Base-by-base conservation (phyloP, 2,888 invertebrate genomes). In the Phaonia tiefii region DNA sequence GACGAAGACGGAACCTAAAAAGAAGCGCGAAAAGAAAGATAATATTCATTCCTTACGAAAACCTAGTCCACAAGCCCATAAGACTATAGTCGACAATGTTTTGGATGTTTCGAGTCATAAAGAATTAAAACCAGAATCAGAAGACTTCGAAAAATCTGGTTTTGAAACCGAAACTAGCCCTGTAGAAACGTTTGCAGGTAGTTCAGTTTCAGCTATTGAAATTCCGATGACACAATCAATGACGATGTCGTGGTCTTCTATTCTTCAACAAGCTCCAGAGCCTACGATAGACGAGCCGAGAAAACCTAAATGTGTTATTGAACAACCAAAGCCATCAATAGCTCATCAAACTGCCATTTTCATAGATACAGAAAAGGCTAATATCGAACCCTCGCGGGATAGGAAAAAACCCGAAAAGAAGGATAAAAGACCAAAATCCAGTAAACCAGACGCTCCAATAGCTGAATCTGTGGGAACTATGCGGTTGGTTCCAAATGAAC, bases 181-280 rank as follows among this genome's bases (percentile, higher is more conserved):
- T 2, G 17, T 10, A 22, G 22, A 39, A 0, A 42, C 13, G 11
- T 1, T 1, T 1, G 5, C 42, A 2, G 25, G 13, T 4, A 20
- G 22, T n/a, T n/a, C 13, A 20, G 4, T 8, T 0, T 46, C 31
- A 0, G n/a, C 22, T 44, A 17, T 31, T 1, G 46, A 73, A 49
- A 42, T 69, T 46, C 15, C 37, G 39, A 11, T 31, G 1, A 1
- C 15, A 15, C 4, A 44, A n/a, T 8, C n/a, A 13, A 11, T 22
- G 31, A 39, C 13, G 42, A 69, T 69, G 42, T 69, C 69, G 13
- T 69, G 69, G 69, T 69, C 69, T 3, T 42, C 54, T 22, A 25
- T 69, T 11, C 54, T 69, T n/a, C 69, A 69, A 42, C 39, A 56
- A 25, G 54, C 49, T 39, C 46, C 46, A 42, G 69, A 42, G 42